phyloP scores from a whole-genome alignment of 30 jellyfish, hydroid and myxozoan genomes.

The Hydra vulgaris region DNA sequence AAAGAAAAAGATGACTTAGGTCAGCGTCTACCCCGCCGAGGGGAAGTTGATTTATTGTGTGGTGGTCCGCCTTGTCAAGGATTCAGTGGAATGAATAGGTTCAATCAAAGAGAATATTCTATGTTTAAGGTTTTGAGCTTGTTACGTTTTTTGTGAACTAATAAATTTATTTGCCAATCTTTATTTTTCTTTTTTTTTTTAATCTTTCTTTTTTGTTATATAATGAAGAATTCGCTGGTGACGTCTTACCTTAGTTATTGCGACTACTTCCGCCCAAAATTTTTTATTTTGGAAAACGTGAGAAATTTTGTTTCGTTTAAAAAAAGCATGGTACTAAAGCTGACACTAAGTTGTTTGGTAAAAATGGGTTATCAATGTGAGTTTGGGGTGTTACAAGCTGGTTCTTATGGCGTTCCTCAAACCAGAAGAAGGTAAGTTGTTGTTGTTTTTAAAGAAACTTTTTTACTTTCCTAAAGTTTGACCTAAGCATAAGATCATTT shows the following conservation, averaged over 20 bases:
- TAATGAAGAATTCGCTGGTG: slow-evolving; percentile 66
- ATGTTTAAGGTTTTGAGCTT: slow-evolving; percentile 62
- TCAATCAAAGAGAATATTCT: slow-evolving; percentile 84
- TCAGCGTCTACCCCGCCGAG: slow-evolving; percentile 73
- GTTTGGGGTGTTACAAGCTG: slow-evolving; percentile 89
- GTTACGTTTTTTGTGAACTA: background rate
- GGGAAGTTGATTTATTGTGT: slow-evolving; percentile 82
- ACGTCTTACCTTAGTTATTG: slow-evolving; percentile 85
- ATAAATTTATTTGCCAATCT: background rate
- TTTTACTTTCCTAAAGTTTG: too few relatives aligned
- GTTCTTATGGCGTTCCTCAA: slow-evolving; percentile 89
- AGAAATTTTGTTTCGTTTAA: slow-evolving; percentile 79
- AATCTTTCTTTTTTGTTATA: background rate
- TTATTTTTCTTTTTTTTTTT: background rate
- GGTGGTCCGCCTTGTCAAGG: slow-evolving; percentile 99
- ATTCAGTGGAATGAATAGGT: slow-evolving; percentile 94
- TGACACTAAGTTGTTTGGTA: slow-evolving; percentile 53
- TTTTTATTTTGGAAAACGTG: slow-evolving; percentile 77
- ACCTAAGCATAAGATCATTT: too few relatives aligned
- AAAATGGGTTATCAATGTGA: slow-evolving; percentile 94
- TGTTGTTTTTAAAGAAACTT: background rate
- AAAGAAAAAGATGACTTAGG: slow-evolving; percentile 53
- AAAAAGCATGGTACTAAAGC: slow-evolving; percentile 68
- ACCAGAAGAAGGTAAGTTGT: slow-evolving; percentile 84
- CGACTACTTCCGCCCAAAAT: slow-evolving; percentile 80